Conservation (phyloP, 2,113 vertebrate species). For the Passer montanus region DNA sequence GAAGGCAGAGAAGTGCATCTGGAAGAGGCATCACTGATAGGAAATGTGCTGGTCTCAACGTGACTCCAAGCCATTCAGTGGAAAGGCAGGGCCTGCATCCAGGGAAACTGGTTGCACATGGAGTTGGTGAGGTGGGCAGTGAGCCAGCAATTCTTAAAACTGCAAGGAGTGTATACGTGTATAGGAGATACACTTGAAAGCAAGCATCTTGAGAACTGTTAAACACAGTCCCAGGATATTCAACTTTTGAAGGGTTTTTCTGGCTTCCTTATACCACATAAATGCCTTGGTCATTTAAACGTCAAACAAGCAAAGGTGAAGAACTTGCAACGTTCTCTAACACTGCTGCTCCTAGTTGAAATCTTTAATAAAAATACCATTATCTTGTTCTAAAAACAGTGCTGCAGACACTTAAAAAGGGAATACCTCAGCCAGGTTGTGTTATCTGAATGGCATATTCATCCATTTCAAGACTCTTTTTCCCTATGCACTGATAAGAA, state of each 20-base stretch:
- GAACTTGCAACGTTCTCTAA: background rate
- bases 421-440: background rate
- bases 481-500: background rate
- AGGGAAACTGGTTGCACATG: background rate
- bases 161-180: background rate
- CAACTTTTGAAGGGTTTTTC: background rate
- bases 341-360: background rate
- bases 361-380: background rate
- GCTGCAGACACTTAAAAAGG: background rate
- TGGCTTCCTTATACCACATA: background rate
- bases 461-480: background rate
- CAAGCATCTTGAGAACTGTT: background rate
- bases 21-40: background rate
- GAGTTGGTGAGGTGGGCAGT: background rate
- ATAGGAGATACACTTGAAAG: background rate
- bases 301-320: background rate
- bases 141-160: background rate
- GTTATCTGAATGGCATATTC: background rate
- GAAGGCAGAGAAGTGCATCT: background rate
- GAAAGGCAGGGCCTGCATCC: background rate
- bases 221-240: background rate
- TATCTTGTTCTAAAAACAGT: background rate
- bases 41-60: background rate
- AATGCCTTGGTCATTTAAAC: background rate
- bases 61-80: background rate